Base-by-base conservation (phyloP, 2,113 vertebrate genomes). In the Aspiorhynchus laticeps region DNA sequence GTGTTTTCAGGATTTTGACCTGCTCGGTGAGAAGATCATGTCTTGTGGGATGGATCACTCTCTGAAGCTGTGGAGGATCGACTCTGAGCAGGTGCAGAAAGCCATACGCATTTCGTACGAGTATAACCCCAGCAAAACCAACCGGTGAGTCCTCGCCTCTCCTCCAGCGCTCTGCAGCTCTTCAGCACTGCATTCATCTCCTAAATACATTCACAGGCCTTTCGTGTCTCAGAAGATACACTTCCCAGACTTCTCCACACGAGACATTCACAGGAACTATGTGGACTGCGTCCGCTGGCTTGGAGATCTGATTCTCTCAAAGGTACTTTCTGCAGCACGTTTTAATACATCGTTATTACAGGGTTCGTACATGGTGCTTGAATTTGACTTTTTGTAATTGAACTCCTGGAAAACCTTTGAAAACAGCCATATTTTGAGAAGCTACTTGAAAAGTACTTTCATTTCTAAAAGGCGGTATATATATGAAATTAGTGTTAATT, bases 31-130 rank as follows among this genome's bases (percentile, higher is more conserved):
- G 90, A 99, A 99, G 95, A 99, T 99, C 82, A 99, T 99, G 98
- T 99, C 98, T 7, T 99, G 98, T 93, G 98, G 98, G 87, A 99
- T 99, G 98, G 98, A 99, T 93, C 98, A 99, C 95, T 99, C 98
- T 73, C 93, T 99, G 2, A 99, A 99, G 92, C 96, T 99, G 46
- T 99, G 98, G 98, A 94, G 98, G 56, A 98, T 99, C 89, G 97
- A 99, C 93, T 99, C 98, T 0, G 98, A 99, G 93, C 95, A 98
- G 89, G 97, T 99, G 97, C 97, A 97, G 92, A 98, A 96, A 94
- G 98, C 98, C 67, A 99, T 99, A 88, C 95, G 96, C 21, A 96
- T 97, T 0, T 99, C 98, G 5, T 99, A 99, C 0, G 98, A 99
- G 89, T 99, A 99, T 93, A 99, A 99, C 88, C 98, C 98, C 89